A percentile compares a stretch with the other conserved stretches of the same genome.
These are phyloP conservation scores for Eucera pruinosa DNA, from an alignment of 2,888 invertebrate species.

Conservation along the genomic window DNA sequence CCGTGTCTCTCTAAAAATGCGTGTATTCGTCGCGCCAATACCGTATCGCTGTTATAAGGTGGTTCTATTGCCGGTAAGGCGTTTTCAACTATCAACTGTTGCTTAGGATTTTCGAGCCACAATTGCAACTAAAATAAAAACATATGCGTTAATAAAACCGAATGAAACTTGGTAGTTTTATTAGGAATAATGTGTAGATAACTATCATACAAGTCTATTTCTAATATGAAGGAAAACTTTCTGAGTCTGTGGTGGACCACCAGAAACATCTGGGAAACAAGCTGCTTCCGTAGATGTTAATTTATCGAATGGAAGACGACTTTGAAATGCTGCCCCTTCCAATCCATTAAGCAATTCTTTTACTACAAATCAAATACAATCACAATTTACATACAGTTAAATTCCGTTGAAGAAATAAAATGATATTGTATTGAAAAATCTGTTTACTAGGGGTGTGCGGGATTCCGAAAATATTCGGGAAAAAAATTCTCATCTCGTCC, in stretches of 20 bases:
- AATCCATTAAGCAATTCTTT: slow-evolving; percentile 86
- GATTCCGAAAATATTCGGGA: too few relatives aligned
- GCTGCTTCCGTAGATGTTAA: slow-evolving; percentile 97
- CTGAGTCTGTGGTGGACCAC: slow-evolving; percentile 92
- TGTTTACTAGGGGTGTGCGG: too few relatives aligned
- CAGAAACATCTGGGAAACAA: slow-evolving; percentile 96
- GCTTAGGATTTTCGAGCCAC: slow-evolving; percentile 98
- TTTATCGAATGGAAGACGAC: slow-evolving; percentile 96
- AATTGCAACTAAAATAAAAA: slow-evolving; percentile 89
- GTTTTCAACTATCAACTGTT: slow-evolving; percentile 93
- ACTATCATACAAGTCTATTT: slow-evolving; percentile 89
- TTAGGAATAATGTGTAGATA: background rate
- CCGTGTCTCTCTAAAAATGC: slow-evolving; percentile 97
- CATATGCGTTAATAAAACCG: background rate
- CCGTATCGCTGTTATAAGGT: slow-evolving; percentile 96
- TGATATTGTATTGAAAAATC: too few relatives aligned
- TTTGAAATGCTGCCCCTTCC: slow-evolving; percentile 97
- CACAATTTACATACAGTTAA: background rate
- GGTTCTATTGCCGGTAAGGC: slow-evolving; percentile 92
- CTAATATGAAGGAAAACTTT: slow-evolving; percentile 96
- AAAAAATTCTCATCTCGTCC: too few relatives aligned
- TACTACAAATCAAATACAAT: slow-evolving; percentile 72
- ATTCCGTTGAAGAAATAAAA: background rate
- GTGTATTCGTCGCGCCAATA: slow-evolving; percentile 93
- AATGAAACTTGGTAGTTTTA: background rate